These are phyloP conservation scores for Uropetala carovei DNA, from an alignment of 2,888 invertebrate species.

Conservation along the genomic window DNA sequence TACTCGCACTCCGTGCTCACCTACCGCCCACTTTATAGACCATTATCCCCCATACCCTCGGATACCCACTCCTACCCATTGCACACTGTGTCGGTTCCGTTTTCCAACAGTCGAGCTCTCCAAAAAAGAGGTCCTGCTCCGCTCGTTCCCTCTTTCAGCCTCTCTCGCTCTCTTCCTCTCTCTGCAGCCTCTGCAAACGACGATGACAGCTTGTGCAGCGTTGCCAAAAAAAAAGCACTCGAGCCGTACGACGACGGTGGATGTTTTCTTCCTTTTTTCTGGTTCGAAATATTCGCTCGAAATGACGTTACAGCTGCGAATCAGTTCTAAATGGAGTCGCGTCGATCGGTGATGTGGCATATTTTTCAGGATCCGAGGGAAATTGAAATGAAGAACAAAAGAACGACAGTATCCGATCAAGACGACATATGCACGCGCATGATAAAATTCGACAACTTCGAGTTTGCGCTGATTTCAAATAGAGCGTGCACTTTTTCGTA, in stretches of 20 bases:
- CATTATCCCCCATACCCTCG: constrained; percentile 25
- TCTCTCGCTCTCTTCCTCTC: background rate
- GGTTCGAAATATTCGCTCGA: no score
- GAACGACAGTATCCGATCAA: no score
- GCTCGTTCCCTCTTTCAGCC: background rate
- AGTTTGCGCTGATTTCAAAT: no score
- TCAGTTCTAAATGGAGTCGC: no score
- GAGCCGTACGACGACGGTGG: background rate
- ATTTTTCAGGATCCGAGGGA: no score
- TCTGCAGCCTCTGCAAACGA: background rate
- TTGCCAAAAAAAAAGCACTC: background rate
- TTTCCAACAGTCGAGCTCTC: background rate
- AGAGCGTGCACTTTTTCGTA: no score
- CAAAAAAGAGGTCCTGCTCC: constrained; percentile 12
- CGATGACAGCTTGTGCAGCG: background rate
- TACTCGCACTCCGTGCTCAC: background rate
- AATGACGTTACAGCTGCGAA: no score
- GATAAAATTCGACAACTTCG: no score
- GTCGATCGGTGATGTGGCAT: no score
- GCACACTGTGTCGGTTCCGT: constrained; percentile 16
- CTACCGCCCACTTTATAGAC: constrained; percentile 44
- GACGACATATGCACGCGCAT: no score
- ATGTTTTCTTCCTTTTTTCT: no score
- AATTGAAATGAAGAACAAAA: no score
- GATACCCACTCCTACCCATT: background rate